Evolutionary conservation across 2,113 vertebrate genomes (phyloP).

Genomic region (Silurus asotus): DNA sequence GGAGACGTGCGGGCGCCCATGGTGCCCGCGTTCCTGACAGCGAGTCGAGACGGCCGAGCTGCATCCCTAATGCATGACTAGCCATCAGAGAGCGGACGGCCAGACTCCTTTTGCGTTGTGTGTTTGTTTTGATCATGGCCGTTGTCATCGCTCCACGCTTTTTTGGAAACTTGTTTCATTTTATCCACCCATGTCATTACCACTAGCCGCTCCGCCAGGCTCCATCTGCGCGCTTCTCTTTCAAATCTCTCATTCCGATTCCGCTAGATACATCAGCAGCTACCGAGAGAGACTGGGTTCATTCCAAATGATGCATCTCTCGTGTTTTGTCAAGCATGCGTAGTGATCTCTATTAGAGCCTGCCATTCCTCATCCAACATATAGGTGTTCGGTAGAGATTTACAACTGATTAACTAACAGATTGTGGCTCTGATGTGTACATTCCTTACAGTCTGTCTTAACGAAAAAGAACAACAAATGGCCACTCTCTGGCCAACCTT

Average conservation of each 20-base stretch:
- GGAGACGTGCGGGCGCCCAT: constrained; percentile 21
- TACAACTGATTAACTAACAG: not conserved
- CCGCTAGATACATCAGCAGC: not conserved
- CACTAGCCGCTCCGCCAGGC: constrained; percentile 31
- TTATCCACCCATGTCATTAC: constrained; percentile 35
- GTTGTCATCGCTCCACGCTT: constrained; percentile 10
- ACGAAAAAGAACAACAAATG: not conserved
- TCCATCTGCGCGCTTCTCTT: constrained; percentile 13
- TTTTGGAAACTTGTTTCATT: constrained; percentile 6
- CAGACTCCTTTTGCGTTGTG: constrained; percentile 7
- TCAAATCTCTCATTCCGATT: constrained; percentile 11
- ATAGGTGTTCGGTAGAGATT: constrained; percentile 7
- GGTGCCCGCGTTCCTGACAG: not conserved
- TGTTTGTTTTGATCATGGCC: constrained; percentile 1
- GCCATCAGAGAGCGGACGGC: constrained; percentile 14
- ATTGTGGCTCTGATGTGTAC: constrained; percentile 10
- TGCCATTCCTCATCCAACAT: not conserved
- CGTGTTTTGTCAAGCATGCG: constrained; percentile 40
- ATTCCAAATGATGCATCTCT: constrained; percentile 4
- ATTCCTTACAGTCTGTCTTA: constrained; percentile 7
- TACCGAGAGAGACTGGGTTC: not conserved
- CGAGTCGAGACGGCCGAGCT: constrained; percentile 47
- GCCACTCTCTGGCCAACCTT: constrained; percentile 6
- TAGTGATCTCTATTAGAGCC: not conserved
- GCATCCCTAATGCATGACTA: constrained; percentile 67